phyloP scores from a whole-genome alignment of 2,113 vertebrate genomes.

The Columba janthina region DNA sequence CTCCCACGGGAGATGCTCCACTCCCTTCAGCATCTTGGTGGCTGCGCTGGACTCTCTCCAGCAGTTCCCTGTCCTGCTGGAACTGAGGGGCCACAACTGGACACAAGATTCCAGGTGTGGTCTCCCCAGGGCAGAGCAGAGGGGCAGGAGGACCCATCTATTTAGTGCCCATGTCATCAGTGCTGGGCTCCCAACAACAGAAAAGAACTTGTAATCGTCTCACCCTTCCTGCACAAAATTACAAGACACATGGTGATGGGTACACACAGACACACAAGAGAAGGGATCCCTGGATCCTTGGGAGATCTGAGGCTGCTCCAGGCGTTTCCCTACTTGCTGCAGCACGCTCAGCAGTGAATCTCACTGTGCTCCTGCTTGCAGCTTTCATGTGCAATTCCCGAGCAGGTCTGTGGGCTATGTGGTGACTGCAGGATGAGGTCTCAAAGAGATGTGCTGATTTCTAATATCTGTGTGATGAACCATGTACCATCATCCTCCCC shows the following conservation, averaged over 20 bases:
- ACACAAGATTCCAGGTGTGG: too few relatives aligned
- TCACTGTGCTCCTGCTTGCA: background rate
- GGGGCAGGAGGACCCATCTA: background rate
- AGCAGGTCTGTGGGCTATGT: background rate
- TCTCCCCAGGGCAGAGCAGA: too few relatives aligned
- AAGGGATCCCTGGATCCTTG: background rate
- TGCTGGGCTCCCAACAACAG: background rate
- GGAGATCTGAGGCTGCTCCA: background rate
- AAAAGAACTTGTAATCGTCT: background rate
- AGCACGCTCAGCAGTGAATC: background rate
- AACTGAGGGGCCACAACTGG: too few relatives aligned
- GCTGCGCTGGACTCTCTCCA: too few relatives aligned
- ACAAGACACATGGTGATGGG: background rate
- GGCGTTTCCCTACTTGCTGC: background rate
- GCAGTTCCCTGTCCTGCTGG: too few relatives aligned
- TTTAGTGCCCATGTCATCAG: background rate
- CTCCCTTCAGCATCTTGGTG: too few relatives aligned
- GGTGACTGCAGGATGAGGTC: background rate
- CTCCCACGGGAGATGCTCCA: too few relatives aligned
- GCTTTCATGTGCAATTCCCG: background rate
- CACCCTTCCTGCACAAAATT: background rate
- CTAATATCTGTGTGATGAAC: background rate
- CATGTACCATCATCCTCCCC: background rate
- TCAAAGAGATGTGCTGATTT: background rate
- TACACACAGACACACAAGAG: background rate